These are phyloP conservation scores for Prunella fulvescens DNA, from an alignment of 2,113 vertebrate species.

Conservation along the genomic window DNA sequence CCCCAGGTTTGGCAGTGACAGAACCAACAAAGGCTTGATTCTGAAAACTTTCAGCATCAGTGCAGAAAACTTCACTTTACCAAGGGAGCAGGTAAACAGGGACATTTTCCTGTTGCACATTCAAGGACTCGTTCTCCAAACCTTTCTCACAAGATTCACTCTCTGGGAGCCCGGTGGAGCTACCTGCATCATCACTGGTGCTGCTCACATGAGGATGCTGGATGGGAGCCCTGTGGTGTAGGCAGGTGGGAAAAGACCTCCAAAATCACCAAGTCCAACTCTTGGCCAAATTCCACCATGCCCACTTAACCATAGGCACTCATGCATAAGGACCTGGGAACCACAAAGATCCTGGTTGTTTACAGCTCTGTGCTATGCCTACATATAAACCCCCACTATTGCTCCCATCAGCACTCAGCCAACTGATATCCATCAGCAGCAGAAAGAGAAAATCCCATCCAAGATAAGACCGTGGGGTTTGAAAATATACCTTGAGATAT, in stretches of 20 bases:
- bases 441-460: background rate
- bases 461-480: background rate
- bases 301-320: background rate
- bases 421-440: background rate
- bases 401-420: background rate
- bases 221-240: rapidly evolving
- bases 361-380: background rate
- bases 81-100: background rate
- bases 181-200: background rate
- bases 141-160: background rate
- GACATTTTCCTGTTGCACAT: background rate
- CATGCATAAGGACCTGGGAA: background rate
- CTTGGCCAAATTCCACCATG: background rate
- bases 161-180: background rate
- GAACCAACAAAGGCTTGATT: constrained; percentile 6
- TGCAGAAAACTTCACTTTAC: background rate
- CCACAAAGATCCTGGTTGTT: background rate
- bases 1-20: background rate
- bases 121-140: background rate
- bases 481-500: background rate
- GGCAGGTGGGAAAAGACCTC: background rate
- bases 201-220: background rate
- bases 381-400: background rate
- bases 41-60: background rate
- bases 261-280: background rate